phyloP scores from a whole-genome alignment of 2,797 vertebrate species.

The Parauchenoglanis ngamensis region DNA sequence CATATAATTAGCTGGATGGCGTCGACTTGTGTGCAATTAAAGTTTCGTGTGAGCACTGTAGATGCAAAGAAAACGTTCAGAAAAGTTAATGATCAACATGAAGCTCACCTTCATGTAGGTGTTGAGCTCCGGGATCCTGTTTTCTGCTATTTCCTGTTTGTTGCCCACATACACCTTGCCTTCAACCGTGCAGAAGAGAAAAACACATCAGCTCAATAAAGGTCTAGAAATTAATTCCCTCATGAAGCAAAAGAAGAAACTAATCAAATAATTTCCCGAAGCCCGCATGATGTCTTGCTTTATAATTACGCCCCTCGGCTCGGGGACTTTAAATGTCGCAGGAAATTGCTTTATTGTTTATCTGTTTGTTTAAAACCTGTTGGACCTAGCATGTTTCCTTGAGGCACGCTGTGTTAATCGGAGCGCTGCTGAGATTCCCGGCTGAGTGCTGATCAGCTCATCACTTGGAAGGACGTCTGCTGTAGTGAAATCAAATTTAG shows the following conservation, averaged over 20 bases:
- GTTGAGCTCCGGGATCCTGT: conserved; percentile 86
- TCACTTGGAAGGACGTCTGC: neutral
- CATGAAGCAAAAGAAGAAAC: conserved; percentile 29
- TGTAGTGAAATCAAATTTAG: conserved; percentile 61
- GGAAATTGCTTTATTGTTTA: conserved; percentile 49
- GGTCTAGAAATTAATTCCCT: conserved; percentile 26
- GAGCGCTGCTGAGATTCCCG: neutral
- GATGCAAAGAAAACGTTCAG: neutral
- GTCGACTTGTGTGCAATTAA: neutral
- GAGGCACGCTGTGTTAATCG: neutral
- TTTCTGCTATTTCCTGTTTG: conserved; percentile 92
- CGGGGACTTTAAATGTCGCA: conserved; percentile 32
- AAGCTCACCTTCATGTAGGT: conserved; percentile 90
- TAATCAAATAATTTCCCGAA: conserved; percentile 29
- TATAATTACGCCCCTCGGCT: conserved; percentile 25
- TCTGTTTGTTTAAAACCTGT: conserved; percentile 31
- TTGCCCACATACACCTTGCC: conserved; percentile 90
- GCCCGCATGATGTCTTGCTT: neutral
- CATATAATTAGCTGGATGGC: neutral
- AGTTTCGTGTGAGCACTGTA: neutral
- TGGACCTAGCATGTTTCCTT: conserved; percentile 7
- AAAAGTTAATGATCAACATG: neutral
- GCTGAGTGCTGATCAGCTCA: neutral
- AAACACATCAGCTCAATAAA: conserved; percentile 29
- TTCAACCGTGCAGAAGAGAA: conserved; percentile 57